Percentiles rank a stretch among this genome's conserved stretches.
Evolutionary conservation across 1,140 invertebrate species (phyloP).

Genomic region (Oryzaephilus surinamensis): DNA sequence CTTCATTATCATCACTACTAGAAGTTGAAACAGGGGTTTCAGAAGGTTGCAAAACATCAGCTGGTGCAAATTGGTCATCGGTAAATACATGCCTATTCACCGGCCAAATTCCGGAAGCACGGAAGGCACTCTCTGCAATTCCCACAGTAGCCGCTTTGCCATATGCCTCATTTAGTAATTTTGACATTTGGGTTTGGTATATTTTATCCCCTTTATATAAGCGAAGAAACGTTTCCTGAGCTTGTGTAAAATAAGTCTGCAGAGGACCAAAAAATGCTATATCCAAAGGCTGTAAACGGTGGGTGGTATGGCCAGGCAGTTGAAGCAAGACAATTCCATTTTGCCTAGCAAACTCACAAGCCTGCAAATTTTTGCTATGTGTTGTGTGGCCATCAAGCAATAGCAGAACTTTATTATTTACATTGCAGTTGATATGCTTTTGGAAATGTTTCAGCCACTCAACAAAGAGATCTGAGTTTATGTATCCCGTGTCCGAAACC

Average conservation of each 20-base stretch:
- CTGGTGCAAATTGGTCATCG: constrained; percentile 7
- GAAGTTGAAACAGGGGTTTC: no score
- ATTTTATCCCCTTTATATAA: no score
- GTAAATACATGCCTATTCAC: constrained; percentile 24
- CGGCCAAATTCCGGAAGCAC: constrained; percentile 24
- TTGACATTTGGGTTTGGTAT: constrained; percentile 29
- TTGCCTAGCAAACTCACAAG: no score
- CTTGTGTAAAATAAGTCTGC: no score
- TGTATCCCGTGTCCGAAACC: constrained; percentile 21
- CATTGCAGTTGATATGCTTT: constrained; percentile 6
- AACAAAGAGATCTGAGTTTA: constrained; percentile 18
- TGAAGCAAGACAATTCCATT: no score
- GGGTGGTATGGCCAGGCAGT: no score
- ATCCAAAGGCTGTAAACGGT: no score
- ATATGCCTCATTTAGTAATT: constrained; percentile 30
- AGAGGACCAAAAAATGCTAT: no score
- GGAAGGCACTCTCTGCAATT: constrained; percentile 23
- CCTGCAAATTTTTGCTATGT: constrained; percentile 23
- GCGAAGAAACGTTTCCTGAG: no score
- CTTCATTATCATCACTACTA: no score
- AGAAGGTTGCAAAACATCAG: constrained; percentile 1
- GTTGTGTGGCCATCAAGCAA: constrained; percentile 27
- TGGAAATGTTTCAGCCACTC: constrained; percentile 20
- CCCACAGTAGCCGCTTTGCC: constrained; percentile 25
- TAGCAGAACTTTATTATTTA: constrained; percentile 21